Evolutionary conservation across 2,113 vertebrate species (phyloP), one percentile per base, ranked within the genome.

Genomic region (Anguilla japonica): DNA sequence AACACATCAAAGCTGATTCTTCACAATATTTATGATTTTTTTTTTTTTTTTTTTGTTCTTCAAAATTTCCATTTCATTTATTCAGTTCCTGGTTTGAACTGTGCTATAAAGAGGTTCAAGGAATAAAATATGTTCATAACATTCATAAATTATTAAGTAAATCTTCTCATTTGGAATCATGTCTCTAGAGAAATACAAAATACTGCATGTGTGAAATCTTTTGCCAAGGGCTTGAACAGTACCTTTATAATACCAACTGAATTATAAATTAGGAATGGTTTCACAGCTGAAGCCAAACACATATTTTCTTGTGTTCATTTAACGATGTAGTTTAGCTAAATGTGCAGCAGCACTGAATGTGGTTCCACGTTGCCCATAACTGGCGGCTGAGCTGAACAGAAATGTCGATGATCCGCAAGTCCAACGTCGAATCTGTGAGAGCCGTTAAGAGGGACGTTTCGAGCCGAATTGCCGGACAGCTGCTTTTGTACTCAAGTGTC

Each of bases 291-390:
- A 94, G 93, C 94, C 95, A 95, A 89, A 92, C 92, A 88, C 92
- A 93, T 92, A 91, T 95, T 53, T 53, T 93, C 94, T 91, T 93
- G 95, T 94, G 93, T 95, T 95, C 91, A 92, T 94, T 93, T 94
- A 96, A 94, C 92, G 86, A 90, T 91, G 90, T 91, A 89, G 89
- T 94, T 92, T 89, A 93, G 92, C 90, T 91, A 87, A 89, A 93
- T 91, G 90, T 92, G 90, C 92, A 92, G 89, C 91, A 90, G 91
- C 88, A 88, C 88, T 90, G 90, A 83, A 92, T 93, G 94, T 87
- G 95, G 94, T 96, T 95, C 91, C 91, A 90, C 92, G 91, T 90
- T 82, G 82, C 91, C 93, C 90, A 91, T 93, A 95, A 95, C 93
- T 95, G 93, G 90, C 94, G 90, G 87, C 93, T 94, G 92, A 91